A percentile compares a stretch with the other conserved stretches of the same genome.
Conservation (phyloP, 1,140 invertebrate species). For the Euura saliciscinereae region DNA sequence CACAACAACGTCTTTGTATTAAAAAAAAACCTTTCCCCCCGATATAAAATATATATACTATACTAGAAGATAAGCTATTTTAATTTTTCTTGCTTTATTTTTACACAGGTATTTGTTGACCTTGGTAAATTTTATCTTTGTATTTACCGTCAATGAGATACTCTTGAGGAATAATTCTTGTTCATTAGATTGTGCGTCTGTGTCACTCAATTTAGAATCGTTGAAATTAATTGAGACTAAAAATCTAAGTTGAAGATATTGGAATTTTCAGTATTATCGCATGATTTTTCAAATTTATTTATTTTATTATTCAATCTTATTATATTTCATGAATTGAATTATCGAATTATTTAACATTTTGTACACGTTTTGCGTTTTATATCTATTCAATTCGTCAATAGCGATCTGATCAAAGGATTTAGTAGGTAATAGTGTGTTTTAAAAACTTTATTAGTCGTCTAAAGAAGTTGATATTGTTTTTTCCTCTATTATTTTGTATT, state of each 20-base stretch:
- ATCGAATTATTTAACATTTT: constrained; percentile 23
- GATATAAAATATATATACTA: neutral
- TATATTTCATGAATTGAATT: constrained; percentile 15
- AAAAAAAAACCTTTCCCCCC: neutral
- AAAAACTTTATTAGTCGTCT: neutral
- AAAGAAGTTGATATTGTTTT: neutral
- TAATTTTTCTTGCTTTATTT: neutral
- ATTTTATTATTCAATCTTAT: too few relatives aligned
- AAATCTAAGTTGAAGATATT: too few relatives aligned
- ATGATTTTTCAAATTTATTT: constrained; percentile 8
- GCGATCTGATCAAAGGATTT: constrained; percentile 7
- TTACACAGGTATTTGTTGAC: too few relatives aligned
- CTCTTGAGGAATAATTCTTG: too few relatives aligned
- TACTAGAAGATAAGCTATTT: constrained; percentile 17
- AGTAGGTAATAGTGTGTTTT: neutral
- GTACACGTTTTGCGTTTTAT: constrained; percentile 13
- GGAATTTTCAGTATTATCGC: neutral
- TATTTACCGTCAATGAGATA: too few relatives aligned
- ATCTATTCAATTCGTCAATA: constrained; percentile 11
- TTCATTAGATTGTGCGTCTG: too few relatives aligned
- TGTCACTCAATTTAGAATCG: too few relatives aligned
- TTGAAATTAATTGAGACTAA: too few relatives aligned
- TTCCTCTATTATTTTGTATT: neutral
- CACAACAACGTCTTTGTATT: neutral
- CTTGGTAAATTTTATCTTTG: too few relatives aligned